Evolutionary conservation across 2,888 invertebrate species (phyloP), one percentile per base, ranked within the genome.

Genomic region (Liposcelis brunnea): DNA sequence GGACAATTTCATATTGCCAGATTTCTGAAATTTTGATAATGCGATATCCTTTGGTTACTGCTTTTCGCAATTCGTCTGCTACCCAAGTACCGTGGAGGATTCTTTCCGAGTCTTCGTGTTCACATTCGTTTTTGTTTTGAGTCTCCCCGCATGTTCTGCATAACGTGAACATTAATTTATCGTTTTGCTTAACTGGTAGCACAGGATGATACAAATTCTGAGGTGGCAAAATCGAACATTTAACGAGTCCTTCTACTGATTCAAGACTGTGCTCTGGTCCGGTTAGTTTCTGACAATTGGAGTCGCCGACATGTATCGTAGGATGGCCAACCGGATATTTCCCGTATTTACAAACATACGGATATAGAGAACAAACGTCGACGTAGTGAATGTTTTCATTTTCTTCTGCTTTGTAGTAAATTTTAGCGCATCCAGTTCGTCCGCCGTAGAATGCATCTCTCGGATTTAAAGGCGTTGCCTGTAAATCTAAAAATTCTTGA

Each of bases 51-150:
- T 51, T 49, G 44, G 52, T 32, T 0, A 58, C 21, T 5, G 61
- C 61, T 48, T 54, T 55, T 26, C 52, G 21, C 0, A 63, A 38
- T 49, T 62, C 61, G 12, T 56, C 56, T 1, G 54, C 52, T 14
- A 60, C 56, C 58, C 56, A 62, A 2, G 59, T 58, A 6, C 61
- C 57, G 0, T 37, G 45, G 2, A 61, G 45, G 4, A 43, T 18
- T 14, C 57, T 49, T 10, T 57, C 52, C 18, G 50, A 49, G 10
- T 55, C 49, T n/a, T 45, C 49, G 47, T 62, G 60, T 2, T n/a
- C 31, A 47, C 62, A 65, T 1, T 50, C 49, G 2, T 47, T 33
- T 34, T 54, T 50, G 36, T 49, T 46, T 37, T 54, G 34, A 18
- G 43, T 49, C 15, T 58, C 55, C 26, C 50, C 55, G 47, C 60